Conservation (phyloP, 2,113 vertebrate genomes). For the Myiozetetes cayanensis region DNA sequence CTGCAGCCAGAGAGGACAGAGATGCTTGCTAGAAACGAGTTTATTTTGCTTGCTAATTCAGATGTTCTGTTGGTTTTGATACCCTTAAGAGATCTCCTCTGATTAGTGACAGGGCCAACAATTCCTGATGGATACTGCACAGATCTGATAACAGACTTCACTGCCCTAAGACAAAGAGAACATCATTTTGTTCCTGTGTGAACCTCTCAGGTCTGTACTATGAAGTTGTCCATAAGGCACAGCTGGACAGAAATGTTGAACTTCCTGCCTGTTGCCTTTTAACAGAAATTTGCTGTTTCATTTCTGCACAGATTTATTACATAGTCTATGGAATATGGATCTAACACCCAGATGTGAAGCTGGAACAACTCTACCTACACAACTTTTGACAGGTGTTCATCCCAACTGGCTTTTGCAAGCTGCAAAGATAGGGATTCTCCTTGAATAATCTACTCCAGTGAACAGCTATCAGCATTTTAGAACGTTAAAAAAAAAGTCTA, state of each 20-base stretch:
- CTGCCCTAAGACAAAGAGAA: neutral
- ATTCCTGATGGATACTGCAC: neutral
- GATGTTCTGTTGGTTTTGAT: neutral
- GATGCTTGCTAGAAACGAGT: neutral
- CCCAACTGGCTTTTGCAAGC: neutral
- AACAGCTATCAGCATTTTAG: neutral
- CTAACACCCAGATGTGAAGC: neutral
- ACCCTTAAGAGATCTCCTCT: neutral
- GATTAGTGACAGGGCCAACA: neutral
- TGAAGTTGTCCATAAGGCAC: neutral
- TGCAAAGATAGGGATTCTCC: neutral
- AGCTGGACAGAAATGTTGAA: neutral
- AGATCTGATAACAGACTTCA: neutral
- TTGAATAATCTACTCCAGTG: neutral
- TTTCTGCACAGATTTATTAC: neutral
- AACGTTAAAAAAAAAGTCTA: neutral
- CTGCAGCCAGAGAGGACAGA: neutral
- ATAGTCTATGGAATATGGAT: neutral
- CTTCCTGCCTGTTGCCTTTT: neutral
- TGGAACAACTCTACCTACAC: neutral
- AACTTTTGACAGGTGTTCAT: neutral
- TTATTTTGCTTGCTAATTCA: neutral
- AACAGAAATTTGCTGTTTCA: neutral
- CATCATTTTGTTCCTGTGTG: neutral
- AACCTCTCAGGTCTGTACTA: neutral